Evolutionary conservation across 2,888 invertebrate genomes (phyloP).

Genomic region (Blastobasis adustella): DNA sequence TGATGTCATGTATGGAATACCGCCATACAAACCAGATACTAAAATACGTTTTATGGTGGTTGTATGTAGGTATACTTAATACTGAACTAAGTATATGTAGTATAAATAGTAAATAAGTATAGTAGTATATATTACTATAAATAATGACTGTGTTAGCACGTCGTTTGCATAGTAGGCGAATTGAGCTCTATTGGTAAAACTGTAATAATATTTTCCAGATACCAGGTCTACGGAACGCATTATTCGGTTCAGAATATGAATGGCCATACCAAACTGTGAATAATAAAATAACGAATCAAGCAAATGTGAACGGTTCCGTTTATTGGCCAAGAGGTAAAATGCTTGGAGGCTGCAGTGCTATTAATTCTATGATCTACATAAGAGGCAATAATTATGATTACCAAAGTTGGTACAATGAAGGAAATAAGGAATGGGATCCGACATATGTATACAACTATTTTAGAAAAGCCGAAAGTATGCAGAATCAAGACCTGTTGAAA

Average conservation of each 20-base stretch:
- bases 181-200: no score
- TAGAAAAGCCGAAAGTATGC: slow-evolving; percentile 8
- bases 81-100: no score
- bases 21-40: no score
- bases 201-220: neutral
- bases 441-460: slow-evolving; percentile 2
- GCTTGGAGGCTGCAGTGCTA: slow-evolving; percentile 58
- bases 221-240: neutral
- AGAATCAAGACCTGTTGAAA: slow-evolving; percentile 1
- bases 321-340: slow-evolving; percentile 74
- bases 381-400: slow-evolving; percentile 55
- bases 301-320: slow-evolving; percentile 44
- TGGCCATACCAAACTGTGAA: slow-evolving; percentile 90
- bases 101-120: no score
- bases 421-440: slow-evolving; percentile 7
- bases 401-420: slow-evolving; percentile 45
- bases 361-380: slow-evolving; percentile 67
- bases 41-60: no score
- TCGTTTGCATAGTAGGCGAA: no score
- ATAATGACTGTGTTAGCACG: no score
- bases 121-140: no score
- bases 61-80: no score
- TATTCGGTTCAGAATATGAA: slow-evolving; percentile 67
- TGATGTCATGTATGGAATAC: no score
- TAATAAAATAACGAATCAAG: slow-evolving; percentile 79